A percentile compares a stretch with the other conserved stretches of the same genome.
Evolutionary conservation across 2,888 invertebrate genomes (phyloP).

Genomic region (Leucophenga montana): DNA sequence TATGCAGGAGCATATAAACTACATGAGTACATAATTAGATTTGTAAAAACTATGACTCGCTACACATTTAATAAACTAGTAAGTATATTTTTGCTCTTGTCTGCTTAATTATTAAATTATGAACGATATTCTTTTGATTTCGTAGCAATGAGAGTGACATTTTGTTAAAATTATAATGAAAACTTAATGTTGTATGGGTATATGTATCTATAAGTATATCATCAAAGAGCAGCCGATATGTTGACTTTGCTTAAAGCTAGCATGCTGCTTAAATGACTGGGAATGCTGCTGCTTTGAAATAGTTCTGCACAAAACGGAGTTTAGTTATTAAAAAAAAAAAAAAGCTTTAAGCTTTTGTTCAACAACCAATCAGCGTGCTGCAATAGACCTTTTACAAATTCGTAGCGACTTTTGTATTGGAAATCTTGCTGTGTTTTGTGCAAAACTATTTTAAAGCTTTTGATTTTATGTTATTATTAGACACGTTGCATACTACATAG

Average conservation of each 20-base stretch:
- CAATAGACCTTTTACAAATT: too few relatives aligned
- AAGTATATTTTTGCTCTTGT: background rate
- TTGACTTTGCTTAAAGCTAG: slow-evolving; percentile 23
- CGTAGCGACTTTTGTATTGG: too few relatives aligned
- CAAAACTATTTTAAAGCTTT: too few relatives aligned
- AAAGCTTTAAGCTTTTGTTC: too few relatives aligned
- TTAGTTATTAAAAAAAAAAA: too few relatives aligned
- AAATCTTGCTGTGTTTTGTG: too few relatives aligned
- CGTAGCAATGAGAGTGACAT: background rate
- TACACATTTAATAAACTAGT: slow-evolving; percentile 25
- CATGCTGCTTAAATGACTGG: background rate
- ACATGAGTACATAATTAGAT: too few relatives aligned
- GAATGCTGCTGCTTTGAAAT: background rate
- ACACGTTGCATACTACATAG: too few relatives aligned
- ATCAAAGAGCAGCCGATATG: slow-evolving; percentile 22
- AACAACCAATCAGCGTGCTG: too few relatives aligned
- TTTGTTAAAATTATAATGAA: background rate
- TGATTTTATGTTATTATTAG: too few relatives aligned
- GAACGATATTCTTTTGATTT: background rate
- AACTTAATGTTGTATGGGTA: background rate
- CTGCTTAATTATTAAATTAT: background rate
- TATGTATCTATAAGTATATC: background rate
- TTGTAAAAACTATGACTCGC: slow-evolving; percentile 6
- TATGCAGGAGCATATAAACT: too few relatives aligned
- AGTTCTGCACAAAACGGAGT: background rate